These are phyloP conservation scores for Mola mola DNA, from an alignment of 2,113 vertebrate species.

Conservation along the genomic window DNA sequence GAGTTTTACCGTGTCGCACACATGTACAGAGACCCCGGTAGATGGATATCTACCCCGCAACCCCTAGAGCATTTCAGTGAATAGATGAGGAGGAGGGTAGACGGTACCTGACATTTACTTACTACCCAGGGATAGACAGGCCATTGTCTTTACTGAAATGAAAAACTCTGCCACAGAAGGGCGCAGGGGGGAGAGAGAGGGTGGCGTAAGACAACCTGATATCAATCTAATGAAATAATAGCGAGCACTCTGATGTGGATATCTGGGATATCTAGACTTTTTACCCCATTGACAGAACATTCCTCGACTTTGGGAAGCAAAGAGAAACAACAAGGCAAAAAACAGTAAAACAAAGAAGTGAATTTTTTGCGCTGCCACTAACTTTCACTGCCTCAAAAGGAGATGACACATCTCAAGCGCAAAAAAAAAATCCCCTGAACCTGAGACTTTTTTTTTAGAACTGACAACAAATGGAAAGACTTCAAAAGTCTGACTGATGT, in stretches of 20 bases:
- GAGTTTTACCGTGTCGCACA: constrained; percentile 58
- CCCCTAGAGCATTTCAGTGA: constrained; percentile 70
- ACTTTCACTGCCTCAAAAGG: constrained; percentile 43
- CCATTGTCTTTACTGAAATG: constrained; percentile 78
- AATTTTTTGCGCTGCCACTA: too few species aligned
- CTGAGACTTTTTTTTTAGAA: constrained; percentile 21
- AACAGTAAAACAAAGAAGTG: constrained; percentile 3
- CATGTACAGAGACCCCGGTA: constrained; percentile 58
- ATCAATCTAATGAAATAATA: constrained; percentile 89
- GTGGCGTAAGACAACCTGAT: constrained; percentile 78
- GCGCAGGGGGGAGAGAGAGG: constrained; percentile 58
- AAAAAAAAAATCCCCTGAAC: constrained; percentile 30
- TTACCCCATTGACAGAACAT: constrained; percentile 75
- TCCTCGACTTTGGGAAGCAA: constrained; percentile 79
- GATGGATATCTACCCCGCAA: constrained; percentile 62
- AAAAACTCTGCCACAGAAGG: constrained; percentile 70
- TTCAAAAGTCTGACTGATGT: constrained; percentile 19
- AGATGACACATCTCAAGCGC: constrained; percentile 25
- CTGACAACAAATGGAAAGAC: constrained; percentile 26
- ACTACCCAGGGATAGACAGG: constrained; percentile 69
- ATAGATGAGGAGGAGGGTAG: constrained; percentile 69
- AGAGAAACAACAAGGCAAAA: constrained; percentile 55
- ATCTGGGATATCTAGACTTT: constrained; percentile 71
- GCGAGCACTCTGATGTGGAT: constrained; percentile 79
- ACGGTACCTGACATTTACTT: constrained; percentile 77